Conservation (phyloP, 2,113 vertebrate genomes). For the Hippopotamus amphibius region DNA sequence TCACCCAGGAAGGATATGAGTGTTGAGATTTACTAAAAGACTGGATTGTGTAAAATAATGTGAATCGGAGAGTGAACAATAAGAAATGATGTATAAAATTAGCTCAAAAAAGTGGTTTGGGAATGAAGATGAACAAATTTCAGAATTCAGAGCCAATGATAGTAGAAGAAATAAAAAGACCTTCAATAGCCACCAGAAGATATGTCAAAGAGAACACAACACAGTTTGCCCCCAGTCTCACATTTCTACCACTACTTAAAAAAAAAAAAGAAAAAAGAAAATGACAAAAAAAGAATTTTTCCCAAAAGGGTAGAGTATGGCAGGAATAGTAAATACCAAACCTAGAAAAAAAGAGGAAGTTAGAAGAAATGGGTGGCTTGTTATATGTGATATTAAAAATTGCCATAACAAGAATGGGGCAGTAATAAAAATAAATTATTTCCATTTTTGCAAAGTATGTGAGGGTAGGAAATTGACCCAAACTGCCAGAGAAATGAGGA, state of each 20-base stretch:
- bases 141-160: slow-evolving; percentile 6
- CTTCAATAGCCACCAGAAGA: not conserved
- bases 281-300: slow-evolving; percentile 24
- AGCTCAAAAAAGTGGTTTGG: slow-evolving; percentile 39
- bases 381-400: slow-evolving; percentile 81
- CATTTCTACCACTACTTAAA: slow-evolving; percentile 22
- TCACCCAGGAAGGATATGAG: not conserved
- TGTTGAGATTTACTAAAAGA: not conserved
- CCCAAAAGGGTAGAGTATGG: slow-evolving; percentile 11
- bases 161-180: slow-evolving; percentile 1
- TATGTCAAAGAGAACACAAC: not conserved
- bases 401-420: slow-evolving; percentile 67
- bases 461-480: slow-evolving; percentile 77
- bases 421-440: slow-evolving; percentile 86
- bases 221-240: not conserved
- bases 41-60: not conserved
- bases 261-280: not conserved
- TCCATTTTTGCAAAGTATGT: slow-evolving; percentile 84
- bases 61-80: not conserved
- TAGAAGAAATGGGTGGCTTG: slow-evolving; percentile 78
- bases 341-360: slow-evolving; percentile 80
- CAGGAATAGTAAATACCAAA: slow-evolving; percentile 64
- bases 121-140: slow-evolving; percentile 13
- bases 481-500: slow-evolving; percentile 82
- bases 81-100: not conserved